A percentile compares a stretch with the other conserved stretches of the same genome.
Conservation (phyloP, 2,113 vertebrate species). For the Lophotis ruficrista region DNA sequence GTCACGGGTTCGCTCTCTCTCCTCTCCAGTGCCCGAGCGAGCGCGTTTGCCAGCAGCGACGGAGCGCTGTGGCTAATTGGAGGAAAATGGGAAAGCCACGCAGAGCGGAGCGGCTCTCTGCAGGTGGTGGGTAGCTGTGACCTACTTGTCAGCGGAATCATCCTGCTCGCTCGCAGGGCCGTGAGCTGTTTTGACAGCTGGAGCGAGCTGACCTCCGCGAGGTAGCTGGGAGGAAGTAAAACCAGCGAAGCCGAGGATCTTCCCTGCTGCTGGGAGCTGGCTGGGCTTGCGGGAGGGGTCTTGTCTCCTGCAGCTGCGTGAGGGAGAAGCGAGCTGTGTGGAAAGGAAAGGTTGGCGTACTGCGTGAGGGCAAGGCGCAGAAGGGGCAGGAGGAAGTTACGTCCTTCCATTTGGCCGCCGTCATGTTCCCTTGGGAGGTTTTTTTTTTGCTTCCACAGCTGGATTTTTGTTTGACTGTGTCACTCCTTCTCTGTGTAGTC, state of each 20-base stretch:
- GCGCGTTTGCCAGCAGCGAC: neutral
- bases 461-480: neutral
- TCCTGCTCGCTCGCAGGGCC: neutral
- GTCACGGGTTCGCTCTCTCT: neutral
- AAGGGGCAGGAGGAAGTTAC: neutral
- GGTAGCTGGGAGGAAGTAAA: neutral
- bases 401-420: neutral
- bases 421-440: neutral
- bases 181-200: constrained; percentile 38
- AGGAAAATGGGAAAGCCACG: neutral
- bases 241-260: neutral
- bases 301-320: fast-evolving
- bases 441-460: neutral
- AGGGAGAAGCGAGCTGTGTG: neutral
- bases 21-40: neutral
- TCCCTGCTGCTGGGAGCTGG: neutral
- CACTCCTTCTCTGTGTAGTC: neutral
- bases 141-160: constrained; percentile 61
- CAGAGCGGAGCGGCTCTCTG: neutral
- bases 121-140: constrained; percentile 42
- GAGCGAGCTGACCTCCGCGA: neutral
- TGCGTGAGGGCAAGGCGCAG: fast-evolving
- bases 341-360: neutral
- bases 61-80: neutral
- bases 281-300: fast-evolving